These are phyloP conservation scores for Pimephales promelas DNA, from an alignment of 2,113 vertebrate species.

Conservation along the genomic window DNA sequence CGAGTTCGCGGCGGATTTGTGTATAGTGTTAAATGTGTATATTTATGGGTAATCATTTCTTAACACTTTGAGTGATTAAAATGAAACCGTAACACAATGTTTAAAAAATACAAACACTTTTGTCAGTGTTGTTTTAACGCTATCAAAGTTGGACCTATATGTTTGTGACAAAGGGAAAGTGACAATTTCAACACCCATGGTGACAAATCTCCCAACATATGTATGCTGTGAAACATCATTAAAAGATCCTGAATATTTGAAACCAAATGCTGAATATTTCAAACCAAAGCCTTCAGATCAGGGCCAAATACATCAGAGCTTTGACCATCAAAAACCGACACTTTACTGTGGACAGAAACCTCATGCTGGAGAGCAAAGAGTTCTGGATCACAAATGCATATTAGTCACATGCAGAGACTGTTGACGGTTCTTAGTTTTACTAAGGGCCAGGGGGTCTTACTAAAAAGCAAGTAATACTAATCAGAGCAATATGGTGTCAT, in stretches of 20 bases:
- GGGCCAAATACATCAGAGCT: slow-evolving; percentile 16
- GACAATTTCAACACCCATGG: no score
- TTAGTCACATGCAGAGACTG: slow-evolving; percentile 14
- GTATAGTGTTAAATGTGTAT: no score
- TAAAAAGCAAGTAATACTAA: neutral
- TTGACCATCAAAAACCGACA: slow-evolving; percentile 27
- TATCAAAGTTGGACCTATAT: no score
- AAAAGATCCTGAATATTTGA: slow-evolving; percentile 40
- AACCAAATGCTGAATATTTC: slow-evolving; percentile 35
- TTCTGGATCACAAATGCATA: slow-evolving; percentile 33
- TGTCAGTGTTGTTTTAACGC: no score
- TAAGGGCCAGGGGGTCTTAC: neutral
- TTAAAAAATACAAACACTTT: no score
- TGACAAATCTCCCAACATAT: no score
- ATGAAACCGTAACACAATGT: no score
- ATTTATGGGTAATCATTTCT: no score
- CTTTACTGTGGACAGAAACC: neutral
- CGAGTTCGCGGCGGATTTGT: no score
- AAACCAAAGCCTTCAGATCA: slow-evolving; percentile 24
- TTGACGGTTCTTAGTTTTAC: neutral
- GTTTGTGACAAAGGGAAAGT: no score
- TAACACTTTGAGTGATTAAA: no score
- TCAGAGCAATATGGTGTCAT: slow-evolving; percentile 1
- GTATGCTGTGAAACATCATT: no score
- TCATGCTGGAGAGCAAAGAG: slow-evolving; percentile 10